These are phyloP conservation scores for Phalacrocorax brasilianus DNA, from an alignment of 2,113 vertebrate species.

Conservation along the genomic window DNA sequence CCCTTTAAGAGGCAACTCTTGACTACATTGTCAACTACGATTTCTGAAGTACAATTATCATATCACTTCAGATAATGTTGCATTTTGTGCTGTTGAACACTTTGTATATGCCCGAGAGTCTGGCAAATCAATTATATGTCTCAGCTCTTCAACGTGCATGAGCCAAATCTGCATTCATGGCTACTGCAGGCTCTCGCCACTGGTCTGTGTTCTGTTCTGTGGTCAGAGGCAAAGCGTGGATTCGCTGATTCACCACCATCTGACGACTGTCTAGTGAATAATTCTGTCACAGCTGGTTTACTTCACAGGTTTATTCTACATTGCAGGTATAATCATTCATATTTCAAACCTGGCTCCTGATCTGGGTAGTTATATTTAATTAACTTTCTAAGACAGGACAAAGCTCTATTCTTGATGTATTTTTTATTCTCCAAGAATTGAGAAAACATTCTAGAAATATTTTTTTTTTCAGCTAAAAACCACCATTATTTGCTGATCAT, in stretches of 20 bases:
- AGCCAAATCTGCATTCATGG: not conserved
- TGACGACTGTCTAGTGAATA: not conserved
- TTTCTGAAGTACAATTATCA: constrained; percentile 21
- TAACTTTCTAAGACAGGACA: not conserved
- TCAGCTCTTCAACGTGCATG: not conserved
- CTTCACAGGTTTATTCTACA: not conserved
- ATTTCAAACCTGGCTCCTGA: not conserved
- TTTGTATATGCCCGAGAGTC: not conserved
- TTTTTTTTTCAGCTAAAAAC: not conserved
- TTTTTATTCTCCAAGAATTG: not conserved
- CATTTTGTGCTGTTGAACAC: not conserved
- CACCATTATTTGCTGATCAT: not conserved
- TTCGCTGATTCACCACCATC: not conserved
- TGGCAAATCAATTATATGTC: not conserved
- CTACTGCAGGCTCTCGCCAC: not conserved
- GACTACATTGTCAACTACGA: not conserved
- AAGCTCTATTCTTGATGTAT: not conserved
- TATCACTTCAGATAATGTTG: constrained; percentile 15
- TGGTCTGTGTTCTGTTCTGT: not conserved
- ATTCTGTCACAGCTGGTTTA: not conserved
- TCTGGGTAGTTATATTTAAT: not conserved
- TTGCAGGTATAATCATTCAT: not conserved
- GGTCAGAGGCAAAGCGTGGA: not conserved
- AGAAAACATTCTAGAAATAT: not conserved
- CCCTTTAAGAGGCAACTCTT: not conserved